These are phyloP conservation scores for Patella pellucida DNA, from an alignment of 2,888 invertebrate species.

Conservation along the genomic window DNA sequence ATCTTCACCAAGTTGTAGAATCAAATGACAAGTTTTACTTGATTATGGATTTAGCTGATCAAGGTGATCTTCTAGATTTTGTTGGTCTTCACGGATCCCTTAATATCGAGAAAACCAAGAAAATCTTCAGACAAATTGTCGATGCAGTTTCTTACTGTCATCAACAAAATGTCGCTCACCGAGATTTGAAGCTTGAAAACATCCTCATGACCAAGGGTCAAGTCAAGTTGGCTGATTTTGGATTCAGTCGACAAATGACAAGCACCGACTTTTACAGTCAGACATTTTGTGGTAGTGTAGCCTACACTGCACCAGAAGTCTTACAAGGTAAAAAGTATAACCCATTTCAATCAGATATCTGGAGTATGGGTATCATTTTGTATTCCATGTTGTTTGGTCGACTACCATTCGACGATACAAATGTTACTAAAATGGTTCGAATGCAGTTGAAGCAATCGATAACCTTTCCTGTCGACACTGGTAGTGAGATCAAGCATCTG, in stretches of 20 bases:
- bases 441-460: not conserved
- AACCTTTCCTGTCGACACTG: not conserved
- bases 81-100: constrained; percentile 9
- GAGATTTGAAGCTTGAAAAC: constrained; percentile 11
- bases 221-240: constrained; percentile 7
- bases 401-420: constrained; percentile 10
- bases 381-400: constrained; percentile 7
- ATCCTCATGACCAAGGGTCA: not conserved
- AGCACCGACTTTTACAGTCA: constrained; percentile 1
- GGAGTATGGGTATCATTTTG: not conserved
- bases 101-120: constrained; percentile 6
- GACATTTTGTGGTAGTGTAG: constrained; percentile 9
- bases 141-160: constrained; percentile 6
- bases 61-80: constrained; percentile 6
- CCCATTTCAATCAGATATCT: constrained; percentile 6
- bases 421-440: constrained; percentile 4
- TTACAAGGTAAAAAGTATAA: constrained; percentile 3
- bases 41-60: constrained; percentile 4
- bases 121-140: constrained; percentile 10
- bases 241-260: constrained; percentile 9
- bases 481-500: not conserved
- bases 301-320: constrained; percentile 6
- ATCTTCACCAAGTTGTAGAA: not conserved
- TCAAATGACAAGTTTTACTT: not conserved
- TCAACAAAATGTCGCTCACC: constrained; percentile 8